Conservation (phyloP, 2,888 invertebrate species). For the Cartodere bifasciata region DNA sequence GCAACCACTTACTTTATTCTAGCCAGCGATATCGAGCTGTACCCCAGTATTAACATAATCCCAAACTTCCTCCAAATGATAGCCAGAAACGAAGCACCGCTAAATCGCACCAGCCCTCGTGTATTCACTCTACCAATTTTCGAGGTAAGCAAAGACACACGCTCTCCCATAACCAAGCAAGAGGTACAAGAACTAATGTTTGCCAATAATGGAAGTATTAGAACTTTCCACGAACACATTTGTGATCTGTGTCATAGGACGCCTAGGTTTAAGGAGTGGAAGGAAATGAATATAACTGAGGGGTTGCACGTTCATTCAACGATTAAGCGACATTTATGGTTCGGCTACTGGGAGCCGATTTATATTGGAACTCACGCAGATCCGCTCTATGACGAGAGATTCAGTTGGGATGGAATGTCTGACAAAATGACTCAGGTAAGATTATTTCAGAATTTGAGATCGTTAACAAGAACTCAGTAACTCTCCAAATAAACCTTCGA, state of each 20-base stretch:
- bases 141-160: slow-evolving; percentile 8
- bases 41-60: slow-evolving; percentile 12
- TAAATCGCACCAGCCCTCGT: slow-evolving; percentile 1
- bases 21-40: slow-evolving; percentile 14
- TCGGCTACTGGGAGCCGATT: slow-evolving; percentile 79
- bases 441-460: too few species aligned
- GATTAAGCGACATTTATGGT: slow-evolving; percentile 61
- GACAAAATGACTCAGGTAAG: slow-evolving; percentile 83
- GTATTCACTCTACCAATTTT: slow-evolving; percentile 13
- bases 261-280: slow-evolving; percentile 66
- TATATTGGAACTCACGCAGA: slow-evolving; percentile 75
- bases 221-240: slow-evolving; percentile 74
- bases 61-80: slow-evolving; percentile 11
- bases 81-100: slow-evolving; percentile 1
- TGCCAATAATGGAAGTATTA: slow-evolving; percentile 55
- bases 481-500: too few species aligned
- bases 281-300: slow-evolving; percentile 49
- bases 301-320: slow-evolving; percentile 62
- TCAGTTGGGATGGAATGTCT: slow-evolving; percentile 80
- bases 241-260: slow-evolving; percentile 74
- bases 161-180: slow-evolving; percentile 10
- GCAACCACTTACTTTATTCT: slow-evolving; percentile 14
- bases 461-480: too few species aligned
- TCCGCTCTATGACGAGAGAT: slow-evolving; percentile 71
- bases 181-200: slow-evolving; percentile 43